Conservation (phyloP, 2,113 vertebrate genomes). For the Diphyllodes magnificus region DNA sequence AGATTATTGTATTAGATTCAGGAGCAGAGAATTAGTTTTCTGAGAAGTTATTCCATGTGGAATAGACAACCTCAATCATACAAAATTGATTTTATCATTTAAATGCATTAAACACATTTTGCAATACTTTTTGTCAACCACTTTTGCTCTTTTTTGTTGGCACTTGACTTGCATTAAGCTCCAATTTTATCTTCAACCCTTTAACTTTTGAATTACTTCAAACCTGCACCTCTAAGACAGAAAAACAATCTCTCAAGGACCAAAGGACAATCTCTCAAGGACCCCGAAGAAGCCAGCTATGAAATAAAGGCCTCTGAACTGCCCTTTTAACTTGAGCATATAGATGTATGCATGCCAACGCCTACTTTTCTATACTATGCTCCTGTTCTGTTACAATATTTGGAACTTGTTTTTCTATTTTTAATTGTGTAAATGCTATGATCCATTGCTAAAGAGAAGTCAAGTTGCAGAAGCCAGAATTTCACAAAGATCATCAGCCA, state of each 20-base stretch:
- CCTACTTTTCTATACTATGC: background rate
- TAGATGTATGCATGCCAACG: no score
- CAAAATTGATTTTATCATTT: background rate
- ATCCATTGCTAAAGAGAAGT: background rate
- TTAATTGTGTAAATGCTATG: background rate
- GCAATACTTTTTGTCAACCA: background rate
- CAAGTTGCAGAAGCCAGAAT: background rate
- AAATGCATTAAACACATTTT: background rate
- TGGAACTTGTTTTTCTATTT: background rate
- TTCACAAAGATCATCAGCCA: background rate
- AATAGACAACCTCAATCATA: background rate
- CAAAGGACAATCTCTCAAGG: no score
- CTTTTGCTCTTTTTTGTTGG: background rate
- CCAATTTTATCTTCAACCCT: background rate
- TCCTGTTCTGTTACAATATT: accelerated
- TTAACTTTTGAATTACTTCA: background rate
- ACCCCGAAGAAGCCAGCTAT: background rate
- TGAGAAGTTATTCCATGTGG: background rate
- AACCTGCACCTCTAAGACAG: background rate
- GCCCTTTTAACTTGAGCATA: background rate
- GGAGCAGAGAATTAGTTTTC: background rate
- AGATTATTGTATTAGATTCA: background rate
- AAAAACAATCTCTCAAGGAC: background rate
- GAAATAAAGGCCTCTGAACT: background rate
- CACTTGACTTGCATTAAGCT: background rate